These are phyloP conservation scores for Sitta europaea DNA, from an alignment of 2,113 vertebrate genomes.

Conservation along the genomic window DNA sequence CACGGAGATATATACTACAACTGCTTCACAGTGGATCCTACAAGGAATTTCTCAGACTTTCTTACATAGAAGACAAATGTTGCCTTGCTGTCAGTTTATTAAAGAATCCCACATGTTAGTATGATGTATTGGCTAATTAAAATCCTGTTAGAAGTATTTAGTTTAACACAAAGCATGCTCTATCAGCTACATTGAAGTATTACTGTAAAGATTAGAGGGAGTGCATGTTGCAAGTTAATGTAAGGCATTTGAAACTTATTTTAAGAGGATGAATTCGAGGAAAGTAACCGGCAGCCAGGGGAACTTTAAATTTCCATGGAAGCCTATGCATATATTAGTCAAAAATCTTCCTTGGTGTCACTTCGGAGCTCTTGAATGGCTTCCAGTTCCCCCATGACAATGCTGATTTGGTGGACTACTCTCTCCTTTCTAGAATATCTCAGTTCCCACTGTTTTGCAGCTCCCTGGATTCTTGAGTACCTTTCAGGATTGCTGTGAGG, in stretches of 20 bases:
- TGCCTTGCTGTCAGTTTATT: background rate
- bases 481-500: background rate
- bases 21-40: background rate
- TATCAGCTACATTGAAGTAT: background rate
- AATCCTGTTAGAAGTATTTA: background rate
- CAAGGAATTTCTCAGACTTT: background rate
- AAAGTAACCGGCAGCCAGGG: background rate
- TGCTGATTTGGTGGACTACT: background rate
- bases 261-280: background rate
- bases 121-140: conserved; percentile 10
- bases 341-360: background rate
- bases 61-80: background rate
- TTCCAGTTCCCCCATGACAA: background rate
- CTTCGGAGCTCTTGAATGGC: background rate
- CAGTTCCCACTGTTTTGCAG: background rate
- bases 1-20: background rate
- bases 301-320: background rate
- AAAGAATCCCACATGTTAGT: background rate
- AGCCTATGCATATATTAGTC: background rate
- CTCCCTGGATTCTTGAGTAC: background rate
- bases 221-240: background rate
- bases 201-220: background rate
- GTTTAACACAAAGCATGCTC: background rate
- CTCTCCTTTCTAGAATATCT: background rate
- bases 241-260: background rate